Base-by-base conservation (phyloP, 2,797 vertebrate species). In the Lophotriccus pileatus region DNA sequence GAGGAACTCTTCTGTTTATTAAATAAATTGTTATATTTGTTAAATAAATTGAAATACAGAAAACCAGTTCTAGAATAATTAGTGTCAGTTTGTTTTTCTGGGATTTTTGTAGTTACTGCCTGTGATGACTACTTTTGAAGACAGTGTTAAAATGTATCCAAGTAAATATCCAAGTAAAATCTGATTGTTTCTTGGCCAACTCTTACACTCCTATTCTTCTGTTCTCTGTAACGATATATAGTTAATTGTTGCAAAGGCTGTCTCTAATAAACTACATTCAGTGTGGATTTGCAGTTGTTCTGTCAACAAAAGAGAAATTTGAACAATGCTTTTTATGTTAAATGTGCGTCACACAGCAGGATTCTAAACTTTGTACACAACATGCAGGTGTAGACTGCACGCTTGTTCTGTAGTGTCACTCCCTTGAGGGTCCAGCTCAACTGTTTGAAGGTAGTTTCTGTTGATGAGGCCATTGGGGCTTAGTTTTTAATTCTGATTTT, bases 391-490 rank as follows among this genome's bases (percentile, higher is more conserved):
- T n/a, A 10, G 9, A 6, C 6, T 56, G 17, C 4, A 12, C 19
- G 25, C 0, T 0, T 59, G 1, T 76, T 20, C 32, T 63, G 1
- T 39, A 15, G 21, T 12, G 10, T 60, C 10, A 23, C 13, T 44
- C 18, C 7, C 22, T 58, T 46, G 17, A 76, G 37, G 70, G 49
- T 79, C 14, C 53, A 67, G 34, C 32, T 49, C 22, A 27, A 12
- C 25, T 44, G 4, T 52, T 47, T 66, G 37, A 82, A 66, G 21
- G 47, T 39, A 43, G 28, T 24, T n/a, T 62, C 34, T 41, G 6
- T 36, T 83, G 5, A 14, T 60, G 41, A 84, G 46, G 23, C 12
- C 14, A 5, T 73, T 81, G 64, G 34, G 49, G 9, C 32, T 62
- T 11, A 30, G 23, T 66, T 79, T 78, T 58, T 16, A 52, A 20